Conservation (phyloP, 1,140 invertebrate species). For the Pogonognathellus flavescens region DNA sequence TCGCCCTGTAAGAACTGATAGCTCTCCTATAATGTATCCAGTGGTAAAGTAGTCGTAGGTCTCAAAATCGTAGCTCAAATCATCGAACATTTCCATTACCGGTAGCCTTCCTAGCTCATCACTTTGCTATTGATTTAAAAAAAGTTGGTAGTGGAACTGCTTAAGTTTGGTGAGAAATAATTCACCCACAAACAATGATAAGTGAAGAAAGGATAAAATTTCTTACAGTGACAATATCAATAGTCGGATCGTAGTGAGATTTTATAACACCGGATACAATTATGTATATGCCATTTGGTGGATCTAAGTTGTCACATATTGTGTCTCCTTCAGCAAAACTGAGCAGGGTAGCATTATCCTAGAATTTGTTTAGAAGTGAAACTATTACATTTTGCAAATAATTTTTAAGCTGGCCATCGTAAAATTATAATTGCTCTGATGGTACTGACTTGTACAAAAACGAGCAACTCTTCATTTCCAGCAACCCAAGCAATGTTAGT, state of each 20-base stretch:
- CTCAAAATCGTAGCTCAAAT: constrained; percentile 62
- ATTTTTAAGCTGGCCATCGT: not conserved
- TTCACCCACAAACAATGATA: too few relatives aligned
- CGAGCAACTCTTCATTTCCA: constrained; percentile 9
- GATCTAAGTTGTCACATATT: constrained; percentile 58
- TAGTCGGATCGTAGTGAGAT: constrained; percentile 64
- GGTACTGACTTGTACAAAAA: not conserved
- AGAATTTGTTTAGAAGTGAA: not conserved
- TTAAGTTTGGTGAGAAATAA: too few relatives aligned
- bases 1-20: constrained; percentile 70
- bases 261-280: constrained; percentile 71
- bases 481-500: constrained; percentile 59
- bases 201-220: too few relatives aligned
- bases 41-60: constrained; percentile 70
- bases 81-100: constrained; percentile 64
- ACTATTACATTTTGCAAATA: not conserved
- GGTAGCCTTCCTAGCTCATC: constrained; percentile 61
- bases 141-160: too few relatives aligned
- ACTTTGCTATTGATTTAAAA: not conserved
- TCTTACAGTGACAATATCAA: constrained; percentile 55
- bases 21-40: constrained; percentile 71
- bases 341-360: constrained; percentile 55
- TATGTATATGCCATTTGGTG: constrained; percentile 70
- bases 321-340: constrained; percentile 66
- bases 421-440: not conserved